Conservation (phyloP, 2,888 invertebrate genomes). For the Trachelus troglodyta region DNA sequence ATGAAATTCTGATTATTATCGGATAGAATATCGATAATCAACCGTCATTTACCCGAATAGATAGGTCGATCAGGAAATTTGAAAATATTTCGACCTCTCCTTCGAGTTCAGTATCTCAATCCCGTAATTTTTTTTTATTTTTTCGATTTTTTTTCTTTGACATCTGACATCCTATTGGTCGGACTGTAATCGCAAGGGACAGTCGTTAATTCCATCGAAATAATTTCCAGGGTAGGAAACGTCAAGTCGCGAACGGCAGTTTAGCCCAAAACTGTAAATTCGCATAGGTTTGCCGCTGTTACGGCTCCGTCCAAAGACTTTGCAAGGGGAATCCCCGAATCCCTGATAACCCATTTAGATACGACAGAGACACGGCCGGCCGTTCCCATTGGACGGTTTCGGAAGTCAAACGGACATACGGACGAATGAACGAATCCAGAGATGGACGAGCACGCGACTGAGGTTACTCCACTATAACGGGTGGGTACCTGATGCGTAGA, state of each 20-base stretch:
- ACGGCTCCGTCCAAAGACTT: neutral
- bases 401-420: neutral
- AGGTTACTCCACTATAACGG: neutral
- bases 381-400: neutral
- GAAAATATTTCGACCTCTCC: neutral
- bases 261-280: neutral
- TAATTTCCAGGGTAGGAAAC: neutral
- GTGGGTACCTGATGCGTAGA: neutral
- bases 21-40: neutral
- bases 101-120: too few species aligned
- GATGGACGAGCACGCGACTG: constrained; percentile 6
- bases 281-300: neutral
- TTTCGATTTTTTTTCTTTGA: neutral
- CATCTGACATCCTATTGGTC: neutral
- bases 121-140: too few species aligned
- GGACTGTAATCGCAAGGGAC: neutral
- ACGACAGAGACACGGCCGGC: neutral
- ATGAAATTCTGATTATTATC: neutral
- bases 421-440: neutral
- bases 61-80: neutral
- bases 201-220: neutral
- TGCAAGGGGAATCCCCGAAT: neutral
- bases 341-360: constrained; percentile 7
- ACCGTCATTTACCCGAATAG: neutral
- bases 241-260: neutral